Evolutionary conservation across 2,113 vertebrate genomes (phyloP), one percentile per base, ranked within the genome.

Genomic region (Cyprinodon variegatus): DNA sequence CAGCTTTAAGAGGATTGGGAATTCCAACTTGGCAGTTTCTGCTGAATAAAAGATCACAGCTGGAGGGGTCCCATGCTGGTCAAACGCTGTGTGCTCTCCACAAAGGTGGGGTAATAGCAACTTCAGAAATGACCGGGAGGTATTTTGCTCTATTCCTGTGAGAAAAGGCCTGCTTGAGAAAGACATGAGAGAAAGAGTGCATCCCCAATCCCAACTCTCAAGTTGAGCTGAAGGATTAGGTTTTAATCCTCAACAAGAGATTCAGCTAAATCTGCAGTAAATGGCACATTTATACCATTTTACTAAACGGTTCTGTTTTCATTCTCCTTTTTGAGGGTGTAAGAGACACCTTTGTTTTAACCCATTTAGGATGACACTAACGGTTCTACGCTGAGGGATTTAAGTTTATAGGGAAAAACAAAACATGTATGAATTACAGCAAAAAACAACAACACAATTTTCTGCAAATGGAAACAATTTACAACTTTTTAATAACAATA

Each of bases 31-130:
- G 65, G 68, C 67, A 29, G 53, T 68, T 60, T 81, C 17, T 61
- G 70, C 62, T 78, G 79, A 83, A 85, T 79, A 79, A 84, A 84
- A 84, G 43, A 78, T 76, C 68, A 70, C 68, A 84, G 72, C 77
- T 64, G 9, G 67, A 80, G 72, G 82, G 71, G 48, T 62, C 36
- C 50, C 15, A 14, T 39, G 73, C 68, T 38, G 67, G 50, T 61
- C 37, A 57, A 69, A 74, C 6, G 63, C 76, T 64, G 37, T 29
- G 22, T 14, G 20, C 17, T 46, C 61, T 46, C 68, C 60, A 63
- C 61, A 59, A 45, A 64, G 59, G 57, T 50, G 36, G 60, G 61
- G 65, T 59, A 40, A 39, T 45, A 64, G 22, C 37, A 29, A 74
- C 11, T 38, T 46, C 14, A 61, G 68, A 67, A 14, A 40, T 40